Conservation (phyloP, 2,797 vertebrate species). For the Sebastolobus alascanus region DNA sequence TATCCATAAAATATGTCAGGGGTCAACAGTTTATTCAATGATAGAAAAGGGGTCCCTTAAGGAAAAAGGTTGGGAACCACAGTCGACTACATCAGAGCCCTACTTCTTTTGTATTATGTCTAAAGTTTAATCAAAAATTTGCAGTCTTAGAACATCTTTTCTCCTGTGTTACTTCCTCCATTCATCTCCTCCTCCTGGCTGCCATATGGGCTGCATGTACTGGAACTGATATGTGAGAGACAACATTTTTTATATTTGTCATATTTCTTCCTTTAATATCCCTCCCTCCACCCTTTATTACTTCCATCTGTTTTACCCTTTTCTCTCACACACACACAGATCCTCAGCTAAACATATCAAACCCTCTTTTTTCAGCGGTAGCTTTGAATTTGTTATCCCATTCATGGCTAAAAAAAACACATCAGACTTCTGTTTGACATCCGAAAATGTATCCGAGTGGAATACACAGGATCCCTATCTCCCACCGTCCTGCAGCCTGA, state of each 20-base stretch:
- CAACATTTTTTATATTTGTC: slow-evolving; percentile 11
- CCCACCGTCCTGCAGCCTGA: slow-evolving; percentile 11
- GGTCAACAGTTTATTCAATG: too few species aligned
- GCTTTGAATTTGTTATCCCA: slow-evolving; percentile 19
- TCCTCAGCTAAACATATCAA: not conserved
- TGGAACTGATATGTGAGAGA: not conserved
- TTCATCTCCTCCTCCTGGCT: not conserved
- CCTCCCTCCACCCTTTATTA: not conserved
- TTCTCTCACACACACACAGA: not conserved
- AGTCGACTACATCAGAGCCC: not conserved
- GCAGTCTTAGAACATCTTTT: not conserved
- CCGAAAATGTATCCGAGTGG: slow-evolving; percentile 14
- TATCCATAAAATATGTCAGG: too few species aligned
- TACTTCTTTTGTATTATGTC: not conserved
- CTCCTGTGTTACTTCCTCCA: not conserved
- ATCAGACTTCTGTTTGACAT: slow-evolving; percentile 34
- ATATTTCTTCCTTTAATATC: not conserved
- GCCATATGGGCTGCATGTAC: not conserved
- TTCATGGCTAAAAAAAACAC: slow-evolving; percentile 8
- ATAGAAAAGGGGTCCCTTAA: too few species aligned
- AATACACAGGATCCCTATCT: slow-evolving; percentile 24
- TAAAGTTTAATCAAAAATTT: not conserved
- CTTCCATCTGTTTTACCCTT: slow-evolving; percentile 13
- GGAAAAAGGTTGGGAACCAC: too few species aligned
- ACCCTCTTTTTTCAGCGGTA: not conserved